phyloP scores from a whole-genome alignment of 2,113 vertebrate genomes.

The Ginglymostoma cirratum region DNA sequence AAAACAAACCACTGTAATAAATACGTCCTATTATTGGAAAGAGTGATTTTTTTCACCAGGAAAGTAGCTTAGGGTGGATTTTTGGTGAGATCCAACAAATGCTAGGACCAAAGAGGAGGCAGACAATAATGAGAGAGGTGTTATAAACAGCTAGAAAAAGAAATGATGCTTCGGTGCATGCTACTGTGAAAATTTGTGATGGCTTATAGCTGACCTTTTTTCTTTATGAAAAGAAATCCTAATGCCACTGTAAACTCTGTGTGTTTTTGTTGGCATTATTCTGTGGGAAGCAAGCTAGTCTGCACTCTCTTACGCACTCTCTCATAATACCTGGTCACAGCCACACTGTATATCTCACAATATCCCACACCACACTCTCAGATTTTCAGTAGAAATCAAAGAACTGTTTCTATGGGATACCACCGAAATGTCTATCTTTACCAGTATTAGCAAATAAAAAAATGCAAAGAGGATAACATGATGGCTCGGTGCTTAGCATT shows the following conservation, averaged over 20 bases:
- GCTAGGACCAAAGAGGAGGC: neutral
- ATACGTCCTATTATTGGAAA: neutral
- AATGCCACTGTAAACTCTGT: conserved; percentile 4
- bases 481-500: too few species aligned
- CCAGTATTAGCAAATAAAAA: neutral
- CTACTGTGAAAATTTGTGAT: neutral
- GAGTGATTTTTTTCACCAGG: neutral
- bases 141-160: neutral
- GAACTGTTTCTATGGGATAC: neutral
- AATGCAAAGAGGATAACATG: neutral
- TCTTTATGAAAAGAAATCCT: neutral
- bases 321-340: neutral
- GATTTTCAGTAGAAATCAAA: neutral
- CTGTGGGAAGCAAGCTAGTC: conserved; percentile 4
- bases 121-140: neutral
- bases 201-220: neutral
- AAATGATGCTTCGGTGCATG: neutral
- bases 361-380: neutral
- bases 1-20: neutral
- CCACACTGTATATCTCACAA: neutral
- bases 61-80: too few species aligned
- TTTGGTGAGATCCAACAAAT: neutral
- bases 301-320: neutral
- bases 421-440: neutral
- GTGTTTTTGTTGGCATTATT: conserved; percentile 11